phyloP scores from a whole-genome alignment of 2,797 vertebrate genomes.

The Pachyuromys duprasi region DNA sequence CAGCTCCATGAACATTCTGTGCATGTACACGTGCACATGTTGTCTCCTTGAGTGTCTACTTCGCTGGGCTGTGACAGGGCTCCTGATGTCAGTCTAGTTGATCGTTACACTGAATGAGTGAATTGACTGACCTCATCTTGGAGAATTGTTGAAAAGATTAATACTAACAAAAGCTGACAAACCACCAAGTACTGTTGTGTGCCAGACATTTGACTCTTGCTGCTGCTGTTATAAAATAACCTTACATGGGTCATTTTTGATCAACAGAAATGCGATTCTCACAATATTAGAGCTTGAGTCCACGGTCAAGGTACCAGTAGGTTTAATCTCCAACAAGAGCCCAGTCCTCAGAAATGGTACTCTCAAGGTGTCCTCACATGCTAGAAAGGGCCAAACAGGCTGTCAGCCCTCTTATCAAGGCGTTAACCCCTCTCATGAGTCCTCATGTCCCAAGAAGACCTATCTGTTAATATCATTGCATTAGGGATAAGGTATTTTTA shows the following conservation, averaged over 20 bases:
- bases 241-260: background rate
- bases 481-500: background rate
- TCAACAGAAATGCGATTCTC: background rate
- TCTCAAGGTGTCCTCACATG: background rate
- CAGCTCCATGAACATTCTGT: background rate
- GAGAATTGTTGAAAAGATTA: background rate
- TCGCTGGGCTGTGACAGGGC: background rate
- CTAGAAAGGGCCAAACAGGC: background rate
- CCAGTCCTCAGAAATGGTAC: background rate
- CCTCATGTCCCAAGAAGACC: background rate
- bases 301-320: background rate
- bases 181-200: background rate
- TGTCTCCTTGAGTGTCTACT: background rate
- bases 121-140: background rate
- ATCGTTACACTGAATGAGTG: background rate
- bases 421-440: background rate
- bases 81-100: background rate
- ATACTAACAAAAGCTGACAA: background rate
- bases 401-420: background rate
- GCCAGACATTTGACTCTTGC: background rate
- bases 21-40: rapidly evolving
- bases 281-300: background rate
- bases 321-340: background rate
- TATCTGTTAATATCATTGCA: background rate
- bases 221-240: background rate